phyloP scores from a whole-genome alignment of 2,797 vertebrate genomes.

The Hipposideros larvatus region DNA sequence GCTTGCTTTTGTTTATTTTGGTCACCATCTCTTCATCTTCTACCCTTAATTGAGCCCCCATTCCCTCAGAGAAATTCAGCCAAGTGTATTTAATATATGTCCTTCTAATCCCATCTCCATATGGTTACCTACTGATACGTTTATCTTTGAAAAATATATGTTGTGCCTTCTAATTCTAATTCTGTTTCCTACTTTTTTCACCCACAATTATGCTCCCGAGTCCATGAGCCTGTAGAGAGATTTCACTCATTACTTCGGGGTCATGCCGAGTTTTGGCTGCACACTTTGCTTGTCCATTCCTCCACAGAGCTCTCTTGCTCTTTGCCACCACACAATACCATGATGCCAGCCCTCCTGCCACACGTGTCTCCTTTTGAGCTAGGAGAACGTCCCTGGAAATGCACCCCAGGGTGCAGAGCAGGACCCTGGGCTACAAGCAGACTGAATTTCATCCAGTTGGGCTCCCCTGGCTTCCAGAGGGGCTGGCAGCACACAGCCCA shows the following conservation, averaged over 20 bases:
- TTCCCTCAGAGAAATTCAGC: not conserved
- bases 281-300: not conserved
- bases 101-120: not conserved
- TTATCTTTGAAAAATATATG: not conserved
- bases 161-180: not conserved
- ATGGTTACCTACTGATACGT: not conserved
- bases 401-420: accelerated
- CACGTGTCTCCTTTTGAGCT: not conserved
- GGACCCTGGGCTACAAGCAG: not conserved
- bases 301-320: not conserved
- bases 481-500: not conserved
- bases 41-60: not conserved
- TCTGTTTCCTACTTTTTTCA: not conserved
- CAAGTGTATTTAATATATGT: not conserved
- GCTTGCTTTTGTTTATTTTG: not conserved
- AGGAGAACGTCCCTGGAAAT: not conserved
- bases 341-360: not conserved
- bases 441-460: not conserved
- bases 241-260: not conserved
- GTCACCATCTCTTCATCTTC: not conserved
- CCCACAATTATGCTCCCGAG: not conserved
- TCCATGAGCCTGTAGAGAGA: not conserved
- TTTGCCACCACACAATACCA: not conserved
- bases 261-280: not conserved
- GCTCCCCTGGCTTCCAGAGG: accelerated